Base-by-base conservation (phyloP, 2,797 vertebrate genomes). In the Ctenopoma kingsleyae region DNA sequence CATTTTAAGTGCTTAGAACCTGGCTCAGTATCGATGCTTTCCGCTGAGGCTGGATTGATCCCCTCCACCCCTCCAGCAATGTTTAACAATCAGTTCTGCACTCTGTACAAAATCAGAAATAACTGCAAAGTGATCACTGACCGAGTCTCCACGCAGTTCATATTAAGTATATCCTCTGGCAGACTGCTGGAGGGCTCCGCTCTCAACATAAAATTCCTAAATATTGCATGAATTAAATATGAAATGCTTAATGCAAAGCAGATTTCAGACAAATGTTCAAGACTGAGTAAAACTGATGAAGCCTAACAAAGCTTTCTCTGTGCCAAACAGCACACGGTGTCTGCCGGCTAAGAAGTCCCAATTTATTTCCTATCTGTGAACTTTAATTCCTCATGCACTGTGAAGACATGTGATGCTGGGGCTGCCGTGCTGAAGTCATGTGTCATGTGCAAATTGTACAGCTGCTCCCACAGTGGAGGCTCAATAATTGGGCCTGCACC, bases 1-100 rank as follows among this genome's bases (percentile, higher is more conserved):
- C 87, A 91, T 91, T 88, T 83, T 81, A 89, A 92, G 82, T 80
- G 81, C 82, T 78, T 69, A 11, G 70, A 63, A 81, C 65, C 43
- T 47, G 47, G 77, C 81, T 79, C 56, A 2, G 76, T 87, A 91
- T 90, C 16, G 76, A 89, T 71, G 54, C 63, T 71, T 85, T 87
- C 76, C 48, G 17, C 75, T 30, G 67, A 72, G 52, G 65, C 77
- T 43, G 63, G 78, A 91, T 90, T 81, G 90, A 92, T 89, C 53
- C 23, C 2, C 10, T 30, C 17, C 19, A 3, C 48, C 66, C 63
- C 44, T 41, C 13, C 2, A 6, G 72, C 69, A 60, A 25, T 74
- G 74, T 82, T 77, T 72, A 78, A 83, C 73, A 81, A 79, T 75
- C 62, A 60, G 36, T 75, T 73, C 68, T 85, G 74, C 84, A 74